phyloP scores from a whole-genome alignment of 1,140 invertebrate genomes.

The Macrosteles quadrilineatus region DNA sequence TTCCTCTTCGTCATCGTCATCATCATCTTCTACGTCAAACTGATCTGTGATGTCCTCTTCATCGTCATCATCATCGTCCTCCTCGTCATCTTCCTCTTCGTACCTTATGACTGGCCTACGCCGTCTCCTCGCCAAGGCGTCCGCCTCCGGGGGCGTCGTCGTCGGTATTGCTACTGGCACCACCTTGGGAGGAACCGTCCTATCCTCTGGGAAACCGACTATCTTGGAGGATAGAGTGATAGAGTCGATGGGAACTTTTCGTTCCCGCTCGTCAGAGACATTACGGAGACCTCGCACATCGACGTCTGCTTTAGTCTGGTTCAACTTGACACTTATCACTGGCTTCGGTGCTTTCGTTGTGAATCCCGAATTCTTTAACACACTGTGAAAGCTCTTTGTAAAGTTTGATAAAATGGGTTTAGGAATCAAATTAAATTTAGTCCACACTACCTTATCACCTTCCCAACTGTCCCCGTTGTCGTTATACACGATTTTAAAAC shows the following conservation, averaged over 20 bases:
- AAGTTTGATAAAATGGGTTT: slow-evolving; percentile 6
- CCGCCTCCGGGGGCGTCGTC: slow-evolving; percentile 14
- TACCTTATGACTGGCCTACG: slow-evolving; percentile 47
- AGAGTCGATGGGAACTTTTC: slow-evolving; percentile 1
- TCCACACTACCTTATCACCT: not conserved
- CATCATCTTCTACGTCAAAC: slow-evolving; percentile 21
- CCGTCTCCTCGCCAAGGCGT: slow-evolving; percentile 34
- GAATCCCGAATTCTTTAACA: not conserved
- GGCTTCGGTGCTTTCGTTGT: slow-evolving; percentile 5
- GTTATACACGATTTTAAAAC: slow-evolving; percentile 10
- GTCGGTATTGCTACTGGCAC: not conserved
- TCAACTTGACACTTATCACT: not conserved
- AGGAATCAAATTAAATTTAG: slow-evolving; percentile 14
- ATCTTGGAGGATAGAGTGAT: slow-evolving; percentile 18
- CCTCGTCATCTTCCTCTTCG: slow-evolving; percentile 47
- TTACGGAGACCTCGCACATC: not conserved
- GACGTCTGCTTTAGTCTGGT: not conserved
- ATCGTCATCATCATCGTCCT: slow-evolving; percentile 45
- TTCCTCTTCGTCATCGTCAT: slow-evolving; percentile 20
- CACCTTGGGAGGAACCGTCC: not conserved
- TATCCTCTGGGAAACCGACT: not conserved
- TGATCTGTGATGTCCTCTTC: slow-evolving; percentile 31
- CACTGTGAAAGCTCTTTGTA: slow-evolving; percentile 10
- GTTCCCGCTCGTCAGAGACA: not conserved
- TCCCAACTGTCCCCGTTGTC: slow-evolving; percentile 7